These are phyloP conservation scores for Noctilio leporinus DNA, from an alignment of 2,113 vertebrate genomes.

Conservation along the genomic window DNA sequence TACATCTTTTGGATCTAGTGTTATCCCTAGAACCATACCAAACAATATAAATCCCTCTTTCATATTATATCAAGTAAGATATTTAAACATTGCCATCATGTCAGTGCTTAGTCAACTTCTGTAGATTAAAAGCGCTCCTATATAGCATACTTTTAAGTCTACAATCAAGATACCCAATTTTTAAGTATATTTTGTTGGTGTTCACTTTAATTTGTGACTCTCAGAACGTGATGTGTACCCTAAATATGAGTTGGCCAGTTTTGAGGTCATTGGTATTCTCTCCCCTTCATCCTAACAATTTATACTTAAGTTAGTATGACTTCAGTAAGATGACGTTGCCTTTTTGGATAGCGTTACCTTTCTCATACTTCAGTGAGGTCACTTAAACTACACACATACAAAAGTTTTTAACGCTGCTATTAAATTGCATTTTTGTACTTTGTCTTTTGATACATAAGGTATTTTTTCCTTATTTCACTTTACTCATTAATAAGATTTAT, in stretches of 20 bases:
- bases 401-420: neutral
- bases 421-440: neutral
- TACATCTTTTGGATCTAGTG: neutral
- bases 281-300: neutral
- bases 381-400: neutral
- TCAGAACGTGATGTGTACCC: neutral
- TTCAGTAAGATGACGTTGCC: neutral
- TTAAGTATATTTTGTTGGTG: neutral
- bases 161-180: neutral
- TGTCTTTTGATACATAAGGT: neutral
- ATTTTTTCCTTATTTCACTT: conserved; percentile 8
- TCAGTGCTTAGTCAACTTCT: neutral
- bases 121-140: neutral
- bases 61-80: neutral
- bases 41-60: neutral
- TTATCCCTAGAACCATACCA: neutral
- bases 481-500: neutral
- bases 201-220: conserved; percentile 19
- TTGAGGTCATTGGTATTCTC: neutral
- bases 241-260: neutral
- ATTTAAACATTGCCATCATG: neutral
- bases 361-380: neutral
- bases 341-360: neutral
- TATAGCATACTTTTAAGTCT: neutral
- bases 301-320: neutral